Conservation (phyloP, 1,140 invertebrate genomes). For the Leguminivora glycinivorella region DNA sequence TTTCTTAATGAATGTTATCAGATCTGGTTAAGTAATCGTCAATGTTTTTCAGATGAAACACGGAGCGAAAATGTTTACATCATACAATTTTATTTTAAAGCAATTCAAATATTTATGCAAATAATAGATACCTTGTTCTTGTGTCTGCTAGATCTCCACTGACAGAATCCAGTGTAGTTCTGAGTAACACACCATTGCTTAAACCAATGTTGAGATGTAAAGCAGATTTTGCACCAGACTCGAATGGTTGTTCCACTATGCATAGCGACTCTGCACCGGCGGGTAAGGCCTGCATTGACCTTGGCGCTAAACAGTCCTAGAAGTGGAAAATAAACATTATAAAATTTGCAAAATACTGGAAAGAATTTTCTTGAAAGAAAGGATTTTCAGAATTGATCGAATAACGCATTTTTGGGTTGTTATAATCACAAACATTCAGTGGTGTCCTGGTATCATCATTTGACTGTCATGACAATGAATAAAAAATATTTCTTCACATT, state of each 20-base stretch:
- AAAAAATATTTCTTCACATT: not conserved
- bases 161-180: slow-evolving; percentile 97
- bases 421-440: slow-evolving; percentile 75
- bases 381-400: slow-evolving; percentile 60
- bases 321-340: slow-evolving; percentile 54
- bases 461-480: slow-evolving; percentile 27
- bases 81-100: slow-evolving; percentile 45
- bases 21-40: slow-evolving; percentile 75
- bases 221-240: slow-evolving; percentile 84
- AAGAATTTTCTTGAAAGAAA: not conserved
- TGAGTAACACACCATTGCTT: slow-evolving; percentile 96
- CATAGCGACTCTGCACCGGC: slow-evolving; percentile 97
- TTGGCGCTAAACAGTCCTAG: slow-evolving; percentile 91
- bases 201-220: slow-evolving; percentile 99
- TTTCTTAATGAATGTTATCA: slow-evolving; percentile 45
- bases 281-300: slow-evolving; percentile 98
- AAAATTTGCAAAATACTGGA: not conserved
- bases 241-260: slow-evolving; percentile 91
- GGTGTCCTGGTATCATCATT: slow-evolving; percentile 79
- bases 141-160: slow-evolving; percentile 98
- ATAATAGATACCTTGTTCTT: slow-evolving; percentile 84
- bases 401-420: slow-evolving; percentile 76
- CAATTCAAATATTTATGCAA: slow-evolving; percentile 26
- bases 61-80: slow-evolving; percentile 68
- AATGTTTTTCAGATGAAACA: slow-evolving; percentile 72